These are phyloP conservation scores for Cervus canadensis DNA, from an alignment of 2,113 vertebrate genomes.

Conservation along the genomic window DNA sequence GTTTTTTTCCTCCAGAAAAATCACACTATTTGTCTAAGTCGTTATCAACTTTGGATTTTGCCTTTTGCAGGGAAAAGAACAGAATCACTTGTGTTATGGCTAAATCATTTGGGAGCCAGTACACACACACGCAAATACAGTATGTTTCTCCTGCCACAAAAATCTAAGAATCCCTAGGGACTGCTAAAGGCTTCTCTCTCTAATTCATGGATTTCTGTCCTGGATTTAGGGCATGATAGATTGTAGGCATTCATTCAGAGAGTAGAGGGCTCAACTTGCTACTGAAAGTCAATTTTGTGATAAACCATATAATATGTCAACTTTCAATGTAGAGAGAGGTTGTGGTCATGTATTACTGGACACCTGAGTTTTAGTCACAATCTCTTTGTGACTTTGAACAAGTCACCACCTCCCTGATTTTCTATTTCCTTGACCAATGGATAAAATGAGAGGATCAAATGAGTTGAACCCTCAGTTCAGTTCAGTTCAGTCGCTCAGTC, in stretches of 20 bases:
- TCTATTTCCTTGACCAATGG: not conserved
- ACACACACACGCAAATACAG: not conserved
- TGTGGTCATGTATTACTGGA: too few relatives aligned
- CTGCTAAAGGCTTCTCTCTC: slow-evolving; percentile 9
- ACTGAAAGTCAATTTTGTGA: not conserved
- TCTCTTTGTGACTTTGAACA: not conserved
- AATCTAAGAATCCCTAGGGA: slow-evolving; percentile 26
- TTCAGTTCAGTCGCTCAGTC: not conserved
- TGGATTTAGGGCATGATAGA: slow-evolving; percentile 40
- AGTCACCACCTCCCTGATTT: not conserved
- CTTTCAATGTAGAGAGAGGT: not conserved
- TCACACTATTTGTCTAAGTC: not conserved
- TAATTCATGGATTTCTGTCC: slow-evolving; percentile 53
- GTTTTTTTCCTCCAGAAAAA: not conserved
- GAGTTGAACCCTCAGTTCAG: not conserved
- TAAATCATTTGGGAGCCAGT: not conserved
- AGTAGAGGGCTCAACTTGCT: slow-evolving; percentile 31
- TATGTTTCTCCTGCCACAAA: slow-evolving; percentile 14
- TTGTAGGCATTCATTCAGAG: not conserved
- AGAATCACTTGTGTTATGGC: not conserved
- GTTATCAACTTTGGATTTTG: not conserved
- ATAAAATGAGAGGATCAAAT: not conserved
- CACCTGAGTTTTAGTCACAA: not conserved
- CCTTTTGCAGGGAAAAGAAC: not conserved
- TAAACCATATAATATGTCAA: not conserved